phyloP scores from a whole-genome alignment of 1,140 invertebrate genomes.

The Camponotus pennsylvanicus region DNA sequence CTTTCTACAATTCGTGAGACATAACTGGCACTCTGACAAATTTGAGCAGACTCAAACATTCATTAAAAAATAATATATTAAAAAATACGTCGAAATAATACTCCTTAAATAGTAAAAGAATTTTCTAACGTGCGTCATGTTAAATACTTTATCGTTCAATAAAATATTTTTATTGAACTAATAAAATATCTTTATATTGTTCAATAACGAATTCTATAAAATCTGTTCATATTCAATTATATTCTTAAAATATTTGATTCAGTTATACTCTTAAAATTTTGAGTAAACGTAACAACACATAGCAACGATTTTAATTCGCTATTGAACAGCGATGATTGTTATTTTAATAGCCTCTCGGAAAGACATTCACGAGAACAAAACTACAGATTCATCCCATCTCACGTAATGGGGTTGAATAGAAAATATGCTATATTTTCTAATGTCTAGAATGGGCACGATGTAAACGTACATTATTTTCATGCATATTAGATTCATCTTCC shows the following conservation, averaged over 20 bases:
- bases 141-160: not conserved
- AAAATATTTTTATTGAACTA: not conserved
- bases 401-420: constrained; percentile 14
- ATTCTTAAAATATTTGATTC: not conserved
- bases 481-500: constrained; percentile 40
- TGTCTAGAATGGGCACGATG: constrained; percentile 26
- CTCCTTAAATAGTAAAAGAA: not conserved
- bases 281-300: not conserved
- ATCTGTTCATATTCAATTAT: not conserved
- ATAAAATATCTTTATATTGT: not conserved
- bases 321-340: constrained; percentile 25
- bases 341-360: not conserved
- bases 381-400: constrained; percentile 19
- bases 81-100: not conserved
- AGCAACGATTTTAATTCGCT: constrained; percentile 2
- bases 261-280: constrained; percentile 10
- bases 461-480: constrained; percentile 47
- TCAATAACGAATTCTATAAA: constrained; percentile 32
- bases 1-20: constrained; percentile 12
- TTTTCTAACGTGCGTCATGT: not conserved
- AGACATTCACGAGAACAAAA: not conserved
- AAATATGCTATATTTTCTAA: constrained; percentile 45
- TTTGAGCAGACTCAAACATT: not conserved
- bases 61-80: not conserved
- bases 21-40: not conserved